Evolutionary conservation across 2,888 invertebrate species (phyloP).

Genomic region (Drosophila bunnanda): DNA sequence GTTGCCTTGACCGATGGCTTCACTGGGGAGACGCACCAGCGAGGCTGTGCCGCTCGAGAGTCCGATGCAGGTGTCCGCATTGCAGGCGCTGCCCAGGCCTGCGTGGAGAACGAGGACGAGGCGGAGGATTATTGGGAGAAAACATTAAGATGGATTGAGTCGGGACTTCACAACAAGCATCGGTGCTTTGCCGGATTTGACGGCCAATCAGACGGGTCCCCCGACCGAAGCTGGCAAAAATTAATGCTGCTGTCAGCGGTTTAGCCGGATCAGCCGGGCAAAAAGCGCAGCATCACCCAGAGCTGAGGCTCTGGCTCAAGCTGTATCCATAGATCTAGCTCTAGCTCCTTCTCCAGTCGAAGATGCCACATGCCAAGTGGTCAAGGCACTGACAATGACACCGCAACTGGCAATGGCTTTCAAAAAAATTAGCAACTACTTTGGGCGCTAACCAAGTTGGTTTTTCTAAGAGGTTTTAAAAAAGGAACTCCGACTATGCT

Average conservation of each 20-base stretch:
- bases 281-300: slow-evolving; percentile 23
- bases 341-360: neutral
- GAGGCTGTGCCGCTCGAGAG: slow-evolving; percentile 85
- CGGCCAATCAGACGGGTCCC: slow-evolving; percentile 34
- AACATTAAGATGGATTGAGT: slow-evolving; percentile 60
- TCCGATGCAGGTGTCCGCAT: slow-evolving; percentile 84
- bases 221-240: slow-evolving; percentile 52
- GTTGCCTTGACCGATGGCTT: slow-evolving; percentile 59
- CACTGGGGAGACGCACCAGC: slow-evolving; percentile 70
- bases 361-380: slow-evolving; percentile 40
- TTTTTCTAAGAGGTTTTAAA: neutral
- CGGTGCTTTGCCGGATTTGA: slow-evolving; percentile 41
- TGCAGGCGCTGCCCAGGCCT: slow-evolving; percentile 82
- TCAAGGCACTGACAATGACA: slow-evolving; percentile 25
- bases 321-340: neutral
- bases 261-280: slow-evolving; percentile 31
- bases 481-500: too few species aligned
- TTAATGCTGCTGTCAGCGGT: slow-evolving; percentile 72
- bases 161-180: slow-evolving; percentile 67
- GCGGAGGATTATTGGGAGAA: neutral
- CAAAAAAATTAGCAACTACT: neutral
- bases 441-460: neutral
- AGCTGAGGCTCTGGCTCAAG: neutral
- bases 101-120: slow-evolving; percentile 8
- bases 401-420: slow-evolving; percentile 3